These are phyloP conservation scores for Julus scanicus DNA, from an alignment of 2,888 invertebrate species.

Conservation along the genomic window DNA sequence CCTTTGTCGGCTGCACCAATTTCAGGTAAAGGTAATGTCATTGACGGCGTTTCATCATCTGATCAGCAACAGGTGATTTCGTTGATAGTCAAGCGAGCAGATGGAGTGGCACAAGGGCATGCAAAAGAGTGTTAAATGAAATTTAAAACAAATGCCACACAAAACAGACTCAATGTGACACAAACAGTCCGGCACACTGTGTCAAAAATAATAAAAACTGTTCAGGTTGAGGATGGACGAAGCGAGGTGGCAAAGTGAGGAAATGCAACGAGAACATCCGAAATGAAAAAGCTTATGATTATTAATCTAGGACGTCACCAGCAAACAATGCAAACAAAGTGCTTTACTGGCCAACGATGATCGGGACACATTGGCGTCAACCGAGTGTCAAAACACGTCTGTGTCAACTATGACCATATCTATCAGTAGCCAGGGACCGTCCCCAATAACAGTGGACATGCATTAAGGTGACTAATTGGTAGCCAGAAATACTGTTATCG, in stretches of 20 bases:
- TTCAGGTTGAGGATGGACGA: constrained; percentile 7
- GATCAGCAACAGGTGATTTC: constrained; percentile 38
- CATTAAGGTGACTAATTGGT: constrained; percentile 26
- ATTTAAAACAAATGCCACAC: not conserved
- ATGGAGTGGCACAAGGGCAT: constrained; percentile 37
- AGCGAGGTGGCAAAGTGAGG: not conserved
- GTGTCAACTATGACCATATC: not conserved
- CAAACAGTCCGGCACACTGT: not conserved
- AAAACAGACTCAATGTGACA: not conserved
- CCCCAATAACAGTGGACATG: not conserved
- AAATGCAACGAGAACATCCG: constrained; percentile 6
- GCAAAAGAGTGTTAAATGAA: not conserved
- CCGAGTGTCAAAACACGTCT: constrained; percentile 14
- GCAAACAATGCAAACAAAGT: not conserved
- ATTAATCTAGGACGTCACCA: constrained; percentile 4
- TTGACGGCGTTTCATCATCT: constrained; percentile 38
- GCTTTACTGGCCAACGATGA: not conserved
- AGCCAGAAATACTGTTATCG: not conserved
- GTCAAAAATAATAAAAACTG: not conserved
- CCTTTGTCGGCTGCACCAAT: constrained; percentile 50
- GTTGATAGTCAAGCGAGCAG: not conserved
- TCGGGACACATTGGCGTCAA: constrained; percentile 10
- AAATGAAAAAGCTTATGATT: not conserved
- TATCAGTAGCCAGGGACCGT: not conserved
- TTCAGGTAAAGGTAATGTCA: constrained; percentile 50